These are phyloP conservation scores for Tragelaphus scriptus DNA, from an alignment of 2,113 vertebrate genomes.

Conservation along the genomic window DNA sequence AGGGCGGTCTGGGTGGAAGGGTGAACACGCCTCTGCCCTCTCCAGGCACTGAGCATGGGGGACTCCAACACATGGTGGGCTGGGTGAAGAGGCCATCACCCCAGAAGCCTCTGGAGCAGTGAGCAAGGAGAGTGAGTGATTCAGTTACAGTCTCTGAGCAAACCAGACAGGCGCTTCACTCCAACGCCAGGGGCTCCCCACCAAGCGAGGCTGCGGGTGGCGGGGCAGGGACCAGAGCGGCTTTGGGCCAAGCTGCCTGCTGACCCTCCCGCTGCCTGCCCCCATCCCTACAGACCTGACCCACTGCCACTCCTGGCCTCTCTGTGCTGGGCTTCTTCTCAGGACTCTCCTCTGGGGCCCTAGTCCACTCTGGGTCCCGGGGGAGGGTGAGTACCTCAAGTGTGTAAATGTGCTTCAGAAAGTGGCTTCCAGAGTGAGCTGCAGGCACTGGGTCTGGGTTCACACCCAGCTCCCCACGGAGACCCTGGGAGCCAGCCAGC, in stretches of 20 bases:
- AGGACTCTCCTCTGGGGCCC: not conserved
- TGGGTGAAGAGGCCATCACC: not conserved
- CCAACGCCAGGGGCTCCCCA: fast-evolving
- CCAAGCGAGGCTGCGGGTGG: fast-evolving
- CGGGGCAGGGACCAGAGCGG: fast-evolving
- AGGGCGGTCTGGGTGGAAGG: not conserved
- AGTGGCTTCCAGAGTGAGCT: fast-evolving
- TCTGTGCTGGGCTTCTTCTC: not conserved
- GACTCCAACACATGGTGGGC: fast-evolving
- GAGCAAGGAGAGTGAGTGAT: not conserved
- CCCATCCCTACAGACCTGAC: no score
- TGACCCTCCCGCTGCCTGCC: fast-evolving
- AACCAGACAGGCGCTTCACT: not conserved
- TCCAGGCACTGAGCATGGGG: fast-evolving
- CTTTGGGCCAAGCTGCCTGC: fast-evolving
- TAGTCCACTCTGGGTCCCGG: not conserved
- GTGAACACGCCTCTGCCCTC: no score
- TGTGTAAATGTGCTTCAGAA: fast-evolving
- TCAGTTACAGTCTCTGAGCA: not conserved
- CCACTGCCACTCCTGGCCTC: not conserved
- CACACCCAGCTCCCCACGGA: not conserved
- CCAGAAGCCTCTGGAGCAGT: not conserved
- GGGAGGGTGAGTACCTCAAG: fast-evolving
- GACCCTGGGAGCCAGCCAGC: fast-evolving
- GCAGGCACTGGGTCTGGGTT: fast-evolving